Conservation (phyloP, 2,888 invertebrate genomes). For the Poecilobothrus nobilitatus region DNA sequence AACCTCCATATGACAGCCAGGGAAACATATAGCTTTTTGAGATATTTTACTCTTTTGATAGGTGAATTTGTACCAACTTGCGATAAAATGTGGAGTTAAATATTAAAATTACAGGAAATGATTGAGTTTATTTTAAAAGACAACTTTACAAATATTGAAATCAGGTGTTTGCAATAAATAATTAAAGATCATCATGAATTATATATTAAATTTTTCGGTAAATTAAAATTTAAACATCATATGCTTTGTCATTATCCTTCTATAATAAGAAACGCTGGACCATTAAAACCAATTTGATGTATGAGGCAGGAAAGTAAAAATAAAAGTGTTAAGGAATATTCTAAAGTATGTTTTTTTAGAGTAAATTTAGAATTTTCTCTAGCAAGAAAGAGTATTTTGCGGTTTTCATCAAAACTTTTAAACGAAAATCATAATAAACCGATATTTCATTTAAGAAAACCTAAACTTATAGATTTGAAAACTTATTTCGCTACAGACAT, state of each 20-base stretch:
- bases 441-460: background rate
- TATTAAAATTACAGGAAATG: background rate
- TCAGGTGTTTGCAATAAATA: slow-evolving; percentile 2
- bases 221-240: slow-evolving; percentile 8
- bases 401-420: background rate
- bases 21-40: background rate
- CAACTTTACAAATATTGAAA: slow-evolving; percentile 8
- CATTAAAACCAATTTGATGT: slow-evolving; percentile 11
- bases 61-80: background rate
- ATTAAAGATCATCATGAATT: background rate
- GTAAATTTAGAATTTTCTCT: slow-evolving; percentile 10
- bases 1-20: background rate
- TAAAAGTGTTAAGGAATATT: slow-evolving; percentile 12
- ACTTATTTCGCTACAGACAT: background rate
- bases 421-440: background rate
- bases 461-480: background rate
- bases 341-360: slow-evolving; percentile 10
- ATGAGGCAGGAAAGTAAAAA: slow-evolving; percentile 13
- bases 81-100: background rate
- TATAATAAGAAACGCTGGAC: slow-evolving; percentile 9
- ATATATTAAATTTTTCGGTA: slow-evolving; percentile 9
- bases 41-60: background rate
- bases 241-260: slow-evolving; percentile 8
- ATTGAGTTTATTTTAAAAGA: slow-evolving; percentile 9
- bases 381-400: slow-evolving; percentile 1